Conservation (phyloP, 2,888 invertebrate genomes). For the Thereva unica region DNA sequence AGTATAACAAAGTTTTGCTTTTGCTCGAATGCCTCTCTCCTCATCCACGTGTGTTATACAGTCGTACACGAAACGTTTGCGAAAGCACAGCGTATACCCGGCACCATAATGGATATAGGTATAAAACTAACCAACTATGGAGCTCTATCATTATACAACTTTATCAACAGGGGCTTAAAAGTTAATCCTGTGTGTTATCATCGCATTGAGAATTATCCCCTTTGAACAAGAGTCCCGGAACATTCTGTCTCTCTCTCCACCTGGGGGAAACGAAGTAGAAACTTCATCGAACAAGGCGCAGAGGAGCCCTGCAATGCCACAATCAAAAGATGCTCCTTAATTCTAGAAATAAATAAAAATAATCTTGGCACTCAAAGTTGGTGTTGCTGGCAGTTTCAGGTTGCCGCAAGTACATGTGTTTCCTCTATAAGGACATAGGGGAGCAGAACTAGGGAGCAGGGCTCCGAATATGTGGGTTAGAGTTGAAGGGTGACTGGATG, state of each 20-base stretch:
- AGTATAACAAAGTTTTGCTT: too few relatives aligned
- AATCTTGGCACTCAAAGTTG: background rate
- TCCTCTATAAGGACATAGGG: slow-evolving; percentile 4
- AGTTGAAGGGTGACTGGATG: background rate
- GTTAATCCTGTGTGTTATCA: slow-evolving; percentile 22
- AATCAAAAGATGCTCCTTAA: slow-evolving; percentile 4
- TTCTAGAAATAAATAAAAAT: slow-evolving; percentile 13
- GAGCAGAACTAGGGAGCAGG: background rate
- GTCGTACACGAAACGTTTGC: too few relatives aligned
- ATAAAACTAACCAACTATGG: background rate
- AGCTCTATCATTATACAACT: slow-evolving; percentile 10
- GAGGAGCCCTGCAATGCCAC: too few relatives aligned
- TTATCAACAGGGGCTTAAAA: slow-evolving; percentile 17
- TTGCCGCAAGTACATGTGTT: background rate
- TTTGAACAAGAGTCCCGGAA: slow-evolving; percentile 2
- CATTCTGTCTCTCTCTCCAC: background rate
- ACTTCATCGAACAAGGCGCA: too few relatives aligned
- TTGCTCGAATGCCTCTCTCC: too few relatives aligned
- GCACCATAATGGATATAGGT: too few relatives aligned
- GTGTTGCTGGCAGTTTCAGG: background rate
- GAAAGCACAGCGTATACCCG: too few relatives aligned
- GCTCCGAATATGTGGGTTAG: background rate
- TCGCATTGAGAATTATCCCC: slow-evolving; percentile 17
- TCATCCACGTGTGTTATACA: too few relatives aligned
- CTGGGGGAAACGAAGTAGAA: background rate